phyloP scores from a whole-genome alignment of 1,140 invertebrate species.

The Lasaia peninsularis region DNA sequence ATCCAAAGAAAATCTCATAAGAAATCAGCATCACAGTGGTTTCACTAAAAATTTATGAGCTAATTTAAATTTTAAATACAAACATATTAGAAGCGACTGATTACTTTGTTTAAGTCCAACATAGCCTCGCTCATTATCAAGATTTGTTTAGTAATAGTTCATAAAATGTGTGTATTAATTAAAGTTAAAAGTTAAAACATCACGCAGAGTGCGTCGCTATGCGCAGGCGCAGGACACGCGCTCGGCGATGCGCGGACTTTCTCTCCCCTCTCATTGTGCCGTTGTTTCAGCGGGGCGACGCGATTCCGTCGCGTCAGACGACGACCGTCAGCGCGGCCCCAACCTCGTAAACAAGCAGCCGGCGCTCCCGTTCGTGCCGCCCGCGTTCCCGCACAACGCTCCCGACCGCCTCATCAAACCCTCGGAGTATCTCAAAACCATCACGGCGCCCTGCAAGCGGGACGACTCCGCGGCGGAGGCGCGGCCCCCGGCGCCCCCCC shows the following conservation, averaged over 20 bases:
- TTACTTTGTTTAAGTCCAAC: too few species aligned
- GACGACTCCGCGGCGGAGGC: slow-evolving; percentile 80
- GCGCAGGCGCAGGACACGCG: slow-evolving; percentile 34
- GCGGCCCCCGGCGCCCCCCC: slow-evolving; percentile 73
- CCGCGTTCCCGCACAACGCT: slow-evolving; percentile 86
- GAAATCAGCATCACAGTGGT: too few species aligned
- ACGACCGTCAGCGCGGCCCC: slow-evolving; percentile 75
- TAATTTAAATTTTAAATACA: too few species aligned
- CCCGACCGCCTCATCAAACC: slow-evolving; percentile 92
- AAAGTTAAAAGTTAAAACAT: slow-evolving; percentile 10
- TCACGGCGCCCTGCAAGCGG: slow-evolving; percentile 76
- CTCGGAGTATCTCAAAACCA: slow-evolving; percentile 92
- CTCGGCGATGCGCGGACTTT: slow-evolving; percentile 53
- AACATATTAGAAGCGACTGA: too few species aligned
- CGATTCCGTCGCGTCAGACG: slow-evolving; percentile 59
- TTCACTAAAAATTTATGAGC: too few species aligned
- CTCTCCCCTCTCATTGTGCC: slow-evolving; percentile 55
- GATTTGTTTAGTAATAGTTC: background rate
- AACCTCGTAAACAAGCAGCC: slow-evolving; percentile 89
- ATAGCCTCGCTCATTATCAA: background rate
- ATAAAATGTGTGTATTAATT: background rate
- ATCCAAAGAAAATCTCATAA: too few species aligned
- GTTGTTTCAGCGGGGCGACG: slow-evolving; percentile 60
- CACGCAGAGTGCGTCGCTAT: slow-evolving; percentile 16
- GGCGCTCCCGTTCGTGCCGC: slow-evolving; percentile 91